Base-by-base conservation (phyloP, 2,113 vertebrate genomes). In the Tursiops truncatus region DNA sequence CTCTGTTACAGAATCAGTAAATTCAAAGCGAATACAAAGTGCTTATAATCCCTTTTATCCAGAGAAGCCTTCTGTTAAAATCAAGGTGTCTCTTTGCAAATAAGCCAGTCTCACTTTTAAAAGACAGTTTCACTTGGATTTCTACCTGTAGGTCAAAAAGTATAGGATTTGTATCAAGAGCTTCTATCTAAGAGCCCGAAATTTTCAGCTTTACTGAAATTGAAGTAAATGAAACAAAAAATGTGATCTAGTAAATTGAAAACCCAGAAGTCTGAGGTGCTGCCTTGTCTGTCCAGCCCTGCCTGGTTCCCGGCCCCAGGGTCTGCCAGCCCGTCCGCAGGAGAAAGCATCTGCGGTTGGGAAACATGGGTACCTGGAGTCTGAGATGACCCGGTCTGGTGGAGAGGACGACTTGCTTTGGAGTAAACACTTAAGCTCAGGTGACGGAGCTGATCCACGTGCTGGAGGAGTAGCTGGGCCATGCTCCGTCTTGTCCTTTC, bases 361-460 rank as follows among this genome's bases (percentile, higher is more conserved):
- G 9, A 15, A n/a, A 0, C 6, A 0, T 0, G 15, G 58, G 56
- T 6, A 0, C 8, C 5, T 0, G 20, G 31, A 33, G 12, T 67
- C n/a, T 2, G 0, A 3, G 2, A 6, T 76, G 79, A 47, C 41
- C 1, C 0, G 15, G 23, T 21, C 41, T n/a, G 47, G 20, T 5
- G 33, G 67, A n/a, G 67, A 68, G 8, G 67, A 58, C 6, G 20
- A 58, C 20, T 58, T 58, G 56, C 56, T 58, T 21, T 58, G 56
- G 6, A 58, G 18, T 28, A 4, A 8, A 18, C 44, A 2, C 68
- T 68, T n/a, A 53, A 31, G 4, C 84, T 73, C 44, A 18, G 47
- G 38, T 28, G 41, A 3, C 47, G 12, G 4, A 25, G 33, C n/a
- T 28, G 1, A 31, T 0, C 6, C 3, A 0, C 0, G 1, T 12